phyloP scores from a whole-genome alignment of 1,140 invertebrate genomes.

The Sycophaga agraensis region DNA sequence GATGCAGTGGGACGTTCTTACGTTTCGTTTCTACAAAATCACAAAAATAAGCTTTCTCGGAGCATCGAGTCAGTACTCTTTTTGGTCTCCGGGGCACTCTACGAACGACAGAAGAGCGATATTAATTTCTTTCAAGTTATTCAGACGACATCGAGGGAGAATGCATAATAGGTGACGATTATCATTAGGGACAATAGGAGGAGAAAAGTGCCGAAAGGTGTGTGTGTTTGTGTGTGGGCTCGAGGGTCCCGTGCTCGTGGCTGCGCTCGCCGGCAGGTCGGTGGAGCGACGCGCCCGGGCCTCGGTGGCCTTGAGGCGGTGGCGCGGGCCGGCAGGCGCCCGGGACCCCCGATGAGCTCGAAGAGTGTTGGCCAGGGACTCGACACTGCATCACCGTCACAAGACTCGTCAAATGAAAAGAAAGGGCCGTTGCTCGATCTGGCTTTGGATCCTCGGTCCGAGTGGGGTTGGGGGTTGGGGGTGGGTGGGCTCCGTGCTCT shows the following conservation, averaged over 20 bases:
- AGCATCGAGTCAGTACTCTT: constrained; percentile 24
- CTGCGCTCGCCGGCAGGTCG: too few species aligned
- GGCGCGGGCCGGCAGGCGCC: too few species aligned
- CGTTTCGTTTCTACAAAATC: constrained; percentile 26
- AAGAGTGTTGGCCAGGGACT: constrained; percentile 12
- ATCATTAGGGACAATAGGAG: too few species aligned
- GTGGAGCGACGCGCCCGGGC: too few species aligned
- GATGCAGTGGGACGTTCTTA: constrained; percentile 15
- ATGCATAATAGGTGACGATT: too few species aligned
- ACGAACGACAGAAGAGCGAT: constrained; percentile 25
- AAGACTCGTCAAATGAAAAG: constrained; percentile 5
- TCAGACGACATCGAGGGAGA: constrained; percentile 4
- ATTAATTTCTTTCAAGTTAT: constrained; percentile 12
- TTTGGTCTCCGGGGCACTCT: constrained; percentile 3
- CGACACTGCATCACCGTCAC: constrained; percentile 20
- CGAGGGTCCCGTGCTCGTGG: too few species aligned
- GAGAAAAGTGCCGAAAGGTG: too few species aligned
- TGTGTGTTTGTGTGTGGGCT: too few species aligned
- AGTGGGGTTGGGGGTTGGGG: too few species aligned
- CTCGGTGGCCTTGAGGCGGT: too few species aligned
- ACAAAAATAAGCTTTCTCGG: constrained; percentile 33
- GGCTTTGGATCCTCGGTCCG: constrained; percentile 24
- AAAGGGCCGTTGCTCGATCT: constrained; percentile 31
- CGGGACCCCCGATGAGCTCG: not conserved
- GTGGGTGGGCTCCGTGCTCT: too few species aligned